Conservation (phyloP, 1,140 invertebrate species). For the Diploscapter pachys region DNA sequence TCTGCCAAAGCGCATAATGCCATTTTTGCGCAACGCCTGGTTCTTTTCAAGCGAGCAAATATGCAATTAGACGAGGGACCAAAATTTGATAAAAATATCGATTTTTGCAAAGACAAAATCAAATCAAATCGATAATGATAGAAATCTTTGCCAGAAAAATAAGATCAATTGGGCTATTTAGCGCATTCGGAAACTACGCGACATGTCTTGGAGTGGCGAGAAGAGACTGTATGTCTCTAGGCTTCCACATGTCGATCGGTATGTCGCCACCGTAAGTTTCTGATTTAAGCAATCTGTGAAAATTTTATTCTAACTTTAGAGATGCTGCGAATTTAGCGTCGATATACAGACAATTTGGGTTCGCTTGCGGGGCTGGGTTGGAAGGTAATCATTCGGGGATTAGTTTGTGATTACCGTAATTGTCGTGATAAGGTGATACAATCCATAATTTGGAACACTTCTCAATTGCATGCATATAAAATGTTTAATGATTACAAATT, state of each 20-base stretch:
- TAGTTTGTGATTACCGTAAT: not conserved
- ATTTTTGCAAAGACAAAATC: too few species aligned
- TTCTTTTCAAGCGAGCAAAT: too few species aligned
- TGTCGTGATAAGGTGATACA: too few species aligned
- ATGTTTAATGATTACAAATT: not conserved
- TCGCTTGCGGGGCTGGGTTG: constrained; percentile 27
- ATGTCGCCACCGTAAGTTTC: constrained; percentile 2
- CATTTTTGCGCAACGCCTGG: too few species aligned
- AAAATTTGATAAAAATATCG: too few species aligned
- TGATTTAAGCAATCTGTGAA: not conserved
- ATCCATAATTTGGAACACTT: too few species aligned
- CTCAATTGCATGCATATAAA: not conserved
- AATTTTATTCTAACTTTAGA: not conserved
- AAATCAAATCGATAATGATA: too few species aligned
- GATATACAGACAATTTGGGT: constrained; percentile 29
- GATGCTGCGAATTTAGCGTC: constrained; percentile 20
- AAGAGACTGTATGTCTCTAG: constrained; percentile 10
- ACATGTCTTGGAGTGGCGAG: constrained; percentile 16
- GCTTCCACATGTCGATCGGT: constrained; percentile 20
- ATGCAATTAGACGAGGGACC: too few species aligned
- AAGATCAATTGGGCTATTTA: not conserved
- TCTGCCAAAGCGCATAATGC: too few species aligned
- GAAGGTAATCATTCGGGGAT: constrained; percentile 7
- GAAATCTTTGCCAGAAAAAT: too few species aligned
- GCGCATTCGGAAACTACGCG: constrained; percentile 18